phyloP scores from a whole-genome alignment of 2,797 vertebrate genomes.

The Brotula barbata region DNA sequence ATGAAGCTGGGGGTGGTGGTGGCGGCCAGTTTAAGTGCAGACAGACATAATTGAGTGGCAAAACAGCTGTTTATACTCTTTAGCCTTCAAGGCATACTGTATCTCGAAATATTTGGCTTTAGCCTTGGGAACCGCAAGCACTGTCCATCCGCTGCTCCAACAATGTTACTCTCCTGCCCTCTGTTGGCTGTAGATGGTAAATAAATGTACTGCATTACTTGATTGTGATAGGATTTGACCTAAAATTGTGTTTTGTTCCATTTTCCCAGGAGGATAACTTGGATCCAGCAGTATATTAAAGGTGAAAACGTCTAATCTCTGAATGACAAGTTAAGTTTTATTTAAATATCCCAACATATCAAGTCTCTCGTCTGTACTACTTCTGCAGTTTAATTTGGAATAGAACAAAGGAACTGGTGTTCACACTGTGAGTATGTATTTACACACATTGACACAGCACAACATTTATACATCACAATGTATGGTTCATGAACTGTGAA shows the following conservation, averaged over 20 bases:
- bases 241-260: neutral
- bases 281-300: neutral
- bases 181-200: constrained; percentile 45
- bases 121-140: neutral
- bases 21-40: neutral
- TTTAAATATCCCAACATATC: neutral
- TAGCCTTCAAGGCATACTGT: neutral
- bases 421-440: neutral
- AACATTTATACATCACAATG: neutral
- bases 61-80: neutral
- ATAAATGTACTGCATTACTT: neutral
- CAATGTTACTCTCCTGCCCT: constrained; percentile 49
- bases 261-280: constrained; percentile 10
- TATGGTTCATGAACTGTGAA: constrained; percentile 25
- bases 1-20: neutral
- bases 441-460: constrained; percentile 1
- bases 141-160: neutral
- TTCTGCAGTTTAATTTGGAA: neutral
- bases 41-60: neutral
- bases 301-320: neutral
- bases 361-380: neutral
- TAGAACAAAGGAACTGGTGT: neutral
- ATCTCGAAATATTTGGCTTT: constrained; percentile 6
- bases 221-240: neutral
- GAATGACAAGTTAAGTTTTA: neutral